Base-by-base conservation (phyloP, 2,888 invertebrate genomes). In the Pandemis corylana region DNA sequence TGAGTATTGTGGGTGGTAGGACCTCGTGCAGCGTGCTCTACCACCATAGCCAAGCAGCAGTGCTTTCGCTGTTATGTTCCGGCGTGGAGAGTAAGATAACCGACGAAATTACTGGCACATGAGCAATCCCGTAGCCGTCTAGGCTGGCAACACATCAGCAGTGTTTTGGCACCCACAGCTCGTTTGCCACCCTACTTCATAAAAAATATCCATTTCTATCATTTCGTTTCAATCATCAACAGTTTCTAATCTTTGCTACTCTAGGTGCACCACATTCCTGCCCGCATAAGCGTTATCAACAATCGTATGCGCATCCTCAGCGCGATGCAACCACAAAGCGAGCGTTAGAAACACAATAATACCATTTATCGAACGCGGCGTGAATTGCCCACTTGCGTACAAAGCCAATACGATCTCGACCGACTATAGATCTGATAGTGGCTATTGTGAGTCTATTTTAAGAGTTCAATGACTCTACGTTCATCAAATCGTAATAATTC, bases 401-500 rank as follows among this genome's bases (percentile, higher is more conserved):
- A 78, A 74, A 61, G 80, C 78, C 79, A 79, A 79, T 80, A 78
- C 77, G 77, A 82, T 78, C 77, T 71, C 72, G 73, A 67, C 83
- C 81, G 83, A 84, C 86, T 83, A 86, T 87, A 86, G 85, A 87
- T 88, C 86, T 84, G 86, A 88, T 89, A 84, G 83, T 80, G 81
- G 76, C 83, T 78, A 89, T 90, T 90, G 83, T 80, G 81, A 70
- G 79, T 84, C 85, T 83, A 88, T 89, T 89, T 89, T 86, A 80
- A 80, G 83, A 88, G 90, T 88, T 89, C 90, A 84, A 85, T 85
- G 89, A 88, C 90, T 87, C 81, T 77, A 75, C 78, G 79, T 82
- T 73, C 74, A 85, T 86, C 82, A 84, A 85, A 85, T 81, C 79
- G 80, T 82, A 78, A 82, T 81, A 78, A 76, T 77, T 79, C 73